Evolutionary conservation across 2,888 invertebrate species (phyloP).

Genomic region (Strigamia crassipes): DNA sequence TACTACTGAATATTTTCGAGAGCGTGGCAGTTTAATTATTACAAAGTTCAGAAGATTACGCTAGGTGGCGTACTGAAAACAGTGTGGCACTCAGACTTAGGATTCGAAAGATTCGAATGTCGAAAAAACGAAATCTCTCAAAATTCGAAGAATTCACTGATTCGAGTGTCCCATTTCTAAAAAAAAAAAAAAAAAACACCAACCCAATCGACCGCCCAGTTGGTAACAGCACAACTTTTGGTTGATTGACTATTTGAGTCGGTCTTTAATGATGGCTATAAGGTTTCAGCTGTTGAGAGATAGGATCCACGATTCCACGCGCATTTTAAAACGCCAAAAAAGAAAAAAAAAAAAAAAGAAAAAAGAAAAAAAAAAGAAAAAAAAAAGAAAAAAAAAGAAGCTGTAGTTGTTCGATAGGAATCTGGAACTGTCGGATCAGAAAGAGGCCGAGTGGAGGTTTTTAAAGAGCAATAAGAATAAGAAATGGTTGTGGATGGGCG

Average conservation of each 20-base stretch:
- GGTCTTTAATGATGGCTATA: not conserved
- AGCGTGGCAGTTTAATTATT: too few species aligned
- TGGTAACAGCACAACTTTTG: not conserved
- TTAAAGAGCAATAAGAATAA: slow-evolving; percentile 30
- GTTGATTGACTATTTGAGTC: slow-evolving; percentile 30
- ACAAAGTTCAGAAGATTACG: too few species aligned
- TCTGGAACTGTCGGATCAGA: slow-evolving; percentile 22
- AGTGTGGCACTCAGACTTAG: too few species aligned
- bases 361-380: too few species aligned
- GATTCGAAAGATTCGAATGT: too few species aligned
- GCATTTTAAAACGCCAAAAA: too few species aligned
- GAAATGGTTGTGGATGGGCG: slow-evolving; percentile 23
- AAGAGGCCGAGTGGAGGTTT: slow-evolving; percentile 16
- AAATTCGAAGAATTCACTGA: too few species aligned
- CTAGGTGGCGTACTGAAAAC: too few species aligned
- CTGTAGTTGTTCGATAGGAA: slow-evolving; percentile 18
- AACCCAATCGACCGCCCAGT: too few species aligned
- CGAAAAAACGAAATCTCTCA: too few species aligned
- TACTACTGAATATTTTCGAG: too few species aligned
- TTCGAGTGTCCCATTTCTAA: too few species aligned
- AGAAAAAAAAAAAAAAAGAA: not conserved
- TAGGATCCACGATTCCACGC: not conserved
- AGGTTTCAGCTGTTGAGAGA: not conserved
- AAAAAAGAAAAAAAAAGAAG: not conserved
- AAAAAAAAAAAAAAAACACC: not conserved